Evolutionary conservation across 53 echinoderm and acorn worm genomes (phyloP), one percentile per base, ranked within the genome.

Genomic region (Holothuria leucospilota): DNA sequence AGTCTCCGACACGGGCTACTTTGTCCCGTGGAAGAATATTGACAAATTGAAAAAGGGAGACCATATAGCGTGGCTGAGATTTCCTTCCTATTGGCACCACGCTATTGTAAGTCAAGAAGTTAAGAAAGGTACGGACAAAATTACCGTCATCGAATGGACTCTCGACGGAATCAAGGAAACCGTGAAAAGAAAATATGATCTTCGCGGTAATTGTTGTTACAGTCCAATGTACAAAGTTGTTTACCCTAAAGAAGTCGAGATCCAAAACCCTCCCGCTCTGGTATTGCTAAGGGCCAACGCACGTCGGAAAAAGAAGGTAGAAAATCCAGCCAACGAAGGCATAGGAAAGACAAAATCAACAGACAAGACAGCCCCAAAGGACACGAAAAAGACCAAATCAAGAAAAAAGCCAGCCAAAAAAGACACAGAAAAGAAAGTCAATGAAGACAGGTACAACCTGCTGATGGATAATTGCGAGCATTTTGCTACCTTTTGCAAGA

Each of bases 401-500:
- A 34, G 3, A 34, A 34, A 34, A 1, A 1, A 34, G 34, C 1
- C 34, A 34, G 34, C 34, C 34, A 34, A 34, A 34, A 34, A 34
- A 34, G 34, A 3, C 34, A 34, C 34, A 34, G 3, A 34, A 34
- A 46, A 46, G 46, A 46, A 2, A 46, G 8, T 46, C 11, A 46
- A 9, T 11, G 20, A 82, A 64, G 8, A 21, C 21, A 39, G 73
- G 15, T 91, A 91, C 79, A 39, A 67, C 11, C 75, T 70, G 21
- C 65, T 78, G 28, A 71, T 68, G 8, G 92, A 91, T 66, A 88
- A 91, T 78, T 91, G 92, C 63, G 92, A 91, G 29, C 69, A 77
- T 16, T 91, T 91, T 51, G 91, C 88, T 2, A 87, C 88, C 6
- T 91, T 77, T 20, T 91, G 91, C 49, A 87, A 87, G 60, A 87